Evolutionary conservation across 2,888 invertebrate genomes (phyloP), one percentile per base, ranked within the genome.

Genomic region (Ophion costatus): DNA sequence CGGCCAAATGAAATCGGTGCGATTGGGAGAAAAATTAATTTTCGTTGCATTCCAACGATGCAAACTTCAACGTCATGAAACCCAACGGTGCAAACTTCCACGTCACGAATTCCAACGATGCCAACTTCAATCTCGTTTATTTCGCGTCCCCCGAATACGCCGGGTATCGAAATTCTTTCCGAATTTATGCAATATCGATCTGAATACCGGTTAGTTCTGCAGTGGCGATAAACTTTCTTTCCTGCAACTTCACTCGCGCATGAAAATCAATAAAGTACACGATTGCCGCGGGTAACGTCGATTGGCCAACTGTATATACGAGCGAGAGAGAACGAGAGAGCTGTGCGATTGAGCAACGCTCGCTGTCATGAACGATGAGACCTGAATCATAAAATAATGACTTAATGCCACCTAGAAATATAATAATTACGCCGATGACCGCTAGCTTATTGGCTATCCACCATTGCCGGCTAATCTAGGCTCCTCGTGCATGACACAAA

Each of bases 341-440:
- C 22, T 10, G 7, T 74, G 24, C 59, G 45, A 78, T 69, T 69
- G 42, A 77, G 38, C 56, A 66, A 57, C 45, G 45, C 69, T 78
- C 45, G 42, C 22, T 45, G 24, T 59, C 59, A 69, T 45, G 22
- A 77, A 59, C 67, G 59, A 61, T 59, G 59, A 22, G 22, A 67
- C 22, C n/a, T 17, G 42, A 51, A 76, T 76, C 38, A 66, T 67
- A 66, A 20, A 17, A n/a, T 67, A 76, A 66, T 57, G 38, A 66
- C 76, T 57, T 20, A n/a, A 64, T 63, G 45, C 24, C 17, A 2
- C 7, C 22, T 7, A 17, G 10, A 56, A 67, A 67, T 42, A 76
- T 66, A 56, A 76, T 76, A 76, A 76, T 76, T 57, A 76, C n/a
- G 38, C 57, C 22, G 22, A 67, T 38, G 67, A 42, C 20, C 76